phyloP scores from a whole-genome alignment of 2,888 invertebrate species.

The Laothoe populi region DNA sequence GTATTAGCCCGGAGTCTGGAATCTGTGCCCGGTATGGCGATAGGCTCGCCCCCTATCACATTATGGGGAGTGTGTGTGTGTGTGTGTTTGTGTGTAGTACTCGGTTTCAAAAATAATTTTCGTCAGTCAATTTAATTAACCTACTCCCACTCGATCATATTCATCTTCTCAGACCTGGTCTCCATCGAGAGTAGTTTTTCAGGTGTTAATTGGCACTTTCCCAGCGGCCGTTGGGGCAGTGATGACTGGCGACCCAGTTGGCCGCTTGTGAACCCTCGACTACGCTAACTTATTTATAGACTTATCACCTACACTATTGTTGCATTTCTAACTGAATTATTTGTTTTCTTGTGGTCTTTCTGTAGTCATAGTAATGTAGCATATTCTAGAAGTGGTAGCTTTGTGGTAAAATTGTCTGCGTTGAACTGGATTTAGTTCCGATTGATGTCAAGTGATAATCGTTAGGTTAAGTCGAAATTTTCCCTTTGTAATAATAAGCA shows the following conservation, averaged over 20 bases:
- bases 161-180: too few species aligned
- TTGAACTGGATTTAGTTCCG: too few species aligned
- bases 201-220: conserved; percentile 15
- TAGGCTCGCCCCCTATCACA: too few species aligned
- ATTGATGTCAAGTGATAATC: background rate
- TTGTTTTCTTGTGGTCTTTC: background rate
- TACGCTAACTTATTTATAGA: background rate
- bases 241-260: conserved; percentile 13
- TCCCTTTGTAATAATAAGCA: too few species aligned
- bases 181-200: background rate
- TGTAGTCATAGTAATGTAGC: too few species aligned
- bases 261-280: background rate
- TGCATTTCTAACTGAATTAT: background rate
- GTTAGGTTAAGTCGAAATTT: background rate
- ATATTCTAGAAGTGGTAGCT: background rate
- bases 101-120: too few species aligned
- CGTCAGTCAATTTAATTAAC: too few species aligned
- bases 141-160: background rate
- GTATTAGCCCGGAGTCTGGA: too few species aligned
- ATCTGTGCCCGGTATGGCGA: too few species aligned
- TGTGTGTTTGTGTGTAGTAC: too few species aligned
- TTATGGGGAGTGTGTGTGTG: too few species aligned
- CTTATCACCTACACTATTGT: background rate
- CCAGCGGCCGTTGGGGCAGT: background rate
- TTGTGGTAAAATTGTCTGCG: background rate